Conservation (phyloP, 1,140 invertebrate species). For the Scylla paramamosain region DNA sequence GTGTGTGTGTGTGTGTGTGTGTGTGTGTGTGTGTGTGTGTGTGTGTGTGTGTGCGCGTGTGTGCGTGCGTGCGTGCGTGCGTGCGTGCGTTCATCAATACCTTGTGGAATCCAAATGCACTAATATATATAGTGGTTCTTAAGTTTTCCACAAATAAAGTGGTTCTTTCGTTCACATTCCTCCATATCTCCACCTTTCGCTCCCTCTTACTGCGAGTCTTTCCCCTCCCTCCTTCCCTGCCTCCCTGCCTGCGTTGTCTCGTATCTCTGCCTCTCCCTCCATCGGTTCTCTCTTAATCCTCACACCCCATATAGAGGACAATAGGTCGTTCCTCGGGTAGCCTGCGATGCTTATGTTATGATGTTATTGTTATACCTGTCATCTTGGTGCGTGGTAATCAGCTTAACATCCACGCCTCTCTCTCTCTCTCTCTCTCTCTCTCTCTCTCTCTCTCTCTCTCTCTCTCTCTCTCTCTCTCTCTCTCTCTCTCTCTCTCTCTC, state of each 20-base stretch:
- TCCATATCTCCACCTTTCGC: neutral
- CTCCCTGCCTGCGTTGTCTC: neutral
- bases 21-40: too few relatives aligned
- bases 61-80: too few relatives aligned
- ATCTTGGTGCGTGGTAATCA: neutral
- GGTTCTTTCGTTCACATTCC: neutral
- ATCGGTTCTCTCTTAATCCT: neutral
- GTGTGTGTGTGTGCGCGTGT: too few relatives aligned
- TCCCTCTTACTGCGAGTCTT: neutral
- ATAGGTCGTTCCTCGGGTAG: neutral
- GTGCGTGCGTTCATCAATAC: too few relatives aligned
- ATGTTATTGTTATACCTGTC: conserved; percentile 30
- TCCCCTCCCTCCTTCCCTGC: neutral
- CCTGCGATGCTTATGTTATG: conserved; percentile 25
- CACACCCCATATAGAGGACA: neutral
- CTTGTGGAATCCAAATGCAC: too few relatives aligned
- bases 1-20: too few relatives aligned
- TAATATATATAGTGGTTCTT: too few relatives aligned
- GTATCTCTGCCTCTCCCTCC: neutral
- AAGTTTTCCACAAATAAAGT: too few relatives aligned
- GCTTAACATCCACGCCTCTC: conserved; percentile 10
- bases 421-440: neutral
- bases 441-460: neutral
- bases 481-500: neutral
- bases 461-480: neutral